Evolutionary conservation across 2,888 invertebrate species (phyloP).

Genomic region (Phortica magna): DNA sequence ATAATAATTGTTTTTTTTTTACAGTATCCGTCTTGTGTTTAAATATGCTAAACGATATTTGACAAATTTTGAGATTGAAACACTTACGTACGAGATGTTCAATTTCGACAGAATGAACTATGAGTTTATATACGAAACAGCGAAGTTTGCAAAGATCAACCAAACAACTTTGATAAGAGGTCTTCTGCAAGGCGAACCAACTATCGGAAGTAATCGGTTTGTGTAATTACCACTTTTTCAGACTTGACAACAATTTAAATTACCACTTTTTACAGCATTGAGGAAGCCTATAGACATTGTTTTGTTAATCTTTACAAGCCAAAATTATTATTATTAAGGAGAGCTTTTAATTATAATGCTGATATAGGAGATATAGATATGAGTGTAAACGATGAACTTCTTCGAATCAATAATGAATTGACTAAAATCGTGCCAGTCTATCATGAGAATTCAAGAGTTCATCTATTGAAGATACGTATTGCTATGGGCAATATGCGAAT

Average conservation of each 20-base stretch:
- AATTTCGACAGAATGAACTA: neutral
- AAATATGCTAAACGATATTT: slow-evolving; percentile 4
- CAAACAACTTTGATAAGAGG: neutral
- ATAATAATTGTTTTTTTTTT: neutral
- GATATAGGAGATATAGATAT: neutral
- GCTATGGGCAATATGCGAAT: no score
- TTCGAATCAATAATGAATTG: neutral
- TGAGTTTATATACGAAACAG: neutral
- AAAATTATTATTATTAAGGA: neutral
- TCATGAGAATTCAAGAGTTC: neutral
- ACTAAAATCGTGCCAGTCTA: neutral
- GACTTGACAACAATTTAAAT: no score
- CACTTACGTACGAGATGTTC: neutral
- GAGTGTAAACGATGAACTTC: slow-evolving; percentile 1
- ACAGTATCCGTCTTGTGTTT: neutral
- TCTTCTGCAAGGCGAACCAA: slow-evolving; percentile 5
- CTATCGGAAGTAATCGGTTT: neutral
- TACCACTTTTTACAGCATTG: neutral
- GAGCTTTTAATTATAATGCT: no score
- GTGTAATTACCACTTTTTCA: neutral
- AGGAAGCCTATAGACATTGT: neutral
- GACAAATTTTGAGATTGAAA: neutral
- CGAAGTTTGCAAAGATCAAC: neutral
- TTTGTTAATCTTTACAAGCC: neutral
- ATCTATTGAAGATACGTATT: neutral